Conservation (phyloP, 2,113 vertebrate species). For the Dipodomys spectabilis region DNA sequence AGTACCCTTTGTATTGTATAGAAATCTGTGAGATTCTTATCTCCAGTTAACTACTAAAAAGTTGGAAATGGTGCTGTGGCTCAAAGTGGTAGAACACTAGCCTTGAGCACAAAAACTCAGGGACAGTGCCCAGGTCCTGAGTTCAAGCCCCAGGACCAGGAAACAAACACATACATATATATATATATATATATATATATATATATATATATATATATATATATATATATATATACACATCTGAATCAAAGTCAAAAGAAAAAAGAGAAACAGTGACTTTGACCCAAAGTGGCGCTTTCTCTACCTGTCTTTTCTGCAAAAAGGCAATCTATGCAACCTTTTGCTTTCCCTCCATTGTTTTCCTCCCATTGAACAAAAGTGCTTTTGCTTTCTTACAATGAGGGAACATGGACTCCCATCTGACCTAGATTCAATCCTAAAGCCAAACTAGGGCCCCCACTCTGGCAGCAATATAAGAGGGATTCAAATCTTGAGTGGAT, state of each 20-base stretch:
- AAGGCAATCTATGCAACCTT: background rate
- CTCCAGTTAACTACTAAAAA: no score
- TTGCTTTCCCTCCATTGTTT: background rate
- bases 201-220: no score
- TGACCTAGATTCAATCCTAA: background rate
- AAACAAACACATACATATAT: no score
- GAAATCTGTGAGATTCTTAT: no score
- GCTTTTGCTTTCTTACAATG: background rate
- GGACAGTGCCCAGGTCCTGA: no score
- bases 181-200: no score
- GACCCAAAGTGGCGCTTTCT: background rate
- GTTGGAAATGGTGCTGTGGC: no score
- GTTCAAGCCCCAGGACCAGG: no score
- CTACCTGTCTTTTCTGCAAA: background rate
- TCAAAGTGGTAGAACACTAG: no score
- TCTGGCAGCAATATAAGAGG: background rate
- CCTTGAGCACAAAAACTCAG: no score
- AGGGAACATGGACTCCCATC: background rate
- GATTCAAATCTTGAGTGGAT: background rate
- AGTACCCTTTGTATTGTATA: no score
- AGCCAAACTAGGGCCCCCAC: background rate
- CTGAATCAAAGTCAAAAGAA: background rate
- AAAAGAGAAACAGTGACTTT: background rate
- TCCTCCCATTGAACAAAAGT: background rate
- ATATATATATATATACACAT: no score